Evolutionary conservation across 2,113 vertebrate species (phyloP), one percentile per base, ranked within the genome.

Genomic region (Coracopsis vasa): DNA sequence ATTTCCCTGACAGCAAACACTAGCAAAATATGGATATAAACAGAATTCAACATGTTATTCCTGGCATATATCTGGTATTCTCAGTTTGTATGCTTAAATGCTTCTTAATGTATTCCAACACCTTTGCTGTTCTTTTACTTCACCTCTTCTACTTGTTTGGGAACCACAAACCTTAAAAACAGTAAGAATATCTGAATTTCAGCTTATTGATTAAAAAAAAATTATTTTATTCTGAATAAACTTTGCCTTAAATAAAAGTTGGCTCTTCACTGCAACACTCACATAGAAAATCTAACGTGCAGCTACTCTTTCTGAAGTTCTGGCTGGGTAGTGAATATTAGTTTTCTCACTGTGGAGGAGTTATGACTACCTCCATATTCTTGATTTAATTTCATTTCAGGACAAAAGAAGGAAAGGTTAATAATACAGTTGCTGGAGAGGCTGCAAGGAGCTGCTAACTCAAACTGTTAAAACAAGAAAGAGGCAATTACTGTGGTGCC

Each of bases 401-500:
- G 48, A 91, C 66, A 73, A 2, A 9, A 88, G 71, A 82, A 9
- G 33, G 33, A 65, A 88, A 39, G 37, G 56, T 90, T 93, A 86
- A 80, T 74, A 70, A 83, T 9, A 48, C 37, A 28, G 42, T 28
- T 83, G 33, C 44, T 88, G 24, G 14, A 81, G 18, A 78, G 29
- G 47, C 72, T 80, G 75, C 47, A 71, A 67, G 48, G n/a, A 93
- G 42, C 82, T 90, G 45, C 37, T 50, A 54, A 62, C 64, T 80
- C 47, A 84, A 60, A 72, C n/a, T 19, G 71, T 80, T 90, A 21
- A 62, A 86, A 70, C 37, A 90, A 86, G 88, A 44, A 80, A 27
- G 44, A 84, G 41, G 11, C 56, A 84, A 58, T 77, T 80, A 94
- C 33, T 62, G 81, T 77, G 93, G 98, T 81, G 83, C 70, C 78